Evolutionary conservation across 2,888 invertebrate genomes (phyloP), one percentile per base, ranked within the genome.

Genomic region (Melitaea athalia): DNA sequence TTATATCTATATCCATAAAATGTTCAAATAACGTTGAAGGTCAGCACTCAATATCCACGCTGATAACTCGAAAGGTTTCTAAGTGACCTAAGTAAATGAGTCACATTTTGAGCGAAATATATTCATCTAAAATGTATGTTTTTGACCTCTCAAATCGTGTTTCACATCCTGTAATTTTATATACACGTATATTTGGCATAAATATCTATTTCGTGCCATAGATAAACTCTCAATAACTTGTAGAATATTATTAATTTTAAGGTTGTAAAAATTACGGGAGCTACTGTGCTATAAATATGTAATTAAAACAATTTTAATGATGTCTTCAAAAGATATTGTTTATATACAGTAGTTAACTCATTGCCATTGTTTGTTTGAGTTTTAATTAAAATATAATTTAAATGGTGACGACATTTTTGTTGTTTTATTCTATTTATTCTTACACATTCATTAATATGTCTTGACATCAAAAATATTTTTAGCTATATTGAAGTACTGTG

Each of bases 301-400:
- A 71, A 70, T 68, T 73, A 68, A 53, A 43, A 63, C 52, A 24
- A 61, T 65, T 45, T 60, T 75, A 74, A 77, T 76, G 71, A 80
- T 81, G 79, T 85, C 86, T 86, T 86, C 50, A 80, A 82, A 89
- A 87, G 83, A 81, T 86, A 80, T 82, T 81, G 78, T 80, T 77
- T 81, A 75, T 72, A 76, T 71, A 78, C 80, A 82, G 84, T 81
- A 38, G 10, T 81, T 77, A 81, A 84, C 57, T 65, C 64, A 67
- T 85, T 86, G 87, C 86, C 88, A 87, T 88, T 89, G 89, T 88
- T 89, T 84, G 47, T 85, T 84, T 83, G 82, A 85, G 81, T 86
- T 85, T 81, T 84, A 81, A 86, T 82, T 85, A 87, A 87, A 88
- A 85, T 86, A 86, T 85, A 82, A 81, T 84, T 85, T 85, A 82